Conservation (phyloP, 2,797 vertebrate genomes). For the Phalanger gymnotis region DNA sequence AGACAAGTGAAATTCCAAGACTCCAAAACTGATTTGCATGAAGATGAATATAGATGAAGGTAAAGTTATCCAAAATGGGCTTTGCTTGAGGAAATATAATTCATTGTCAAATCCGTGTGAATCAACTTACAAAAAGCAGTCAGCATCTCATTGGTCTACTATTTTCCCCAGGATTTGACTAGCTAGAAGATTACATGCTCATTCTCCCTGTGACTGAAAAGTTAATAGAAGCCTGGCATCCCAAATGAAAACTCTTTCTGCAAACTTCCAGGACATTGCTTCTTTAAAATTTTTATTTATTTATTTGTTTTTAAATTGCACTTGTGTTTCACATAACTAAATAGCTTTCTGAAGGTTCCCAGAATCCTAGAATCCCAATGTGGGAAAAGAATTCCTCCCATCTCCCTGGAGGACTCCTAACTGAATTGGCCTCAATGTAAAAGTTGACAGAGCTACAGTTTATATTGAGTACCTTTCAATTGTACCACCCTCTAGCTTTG, state of each 20-base stretch:
- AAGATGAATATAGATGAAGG: not conserved
- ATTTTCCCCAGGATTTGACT: not conserved
- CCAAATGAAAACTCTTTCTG: not conserved
- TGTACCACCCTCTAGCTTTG: too few relatives aligned
- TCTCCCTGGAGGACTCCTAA: too few relatives aligned
- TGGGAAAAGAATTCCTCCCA: too few relatives aligned
- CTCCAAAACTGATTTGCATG: not conserved
- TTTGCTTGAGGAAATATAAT: not conserved
- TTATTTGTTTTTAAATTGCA: too few relatives aligned
- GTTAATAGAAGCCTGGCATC: not conserved
- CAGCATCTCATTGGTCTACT: not conserved
- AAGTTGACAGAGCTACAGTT: too few relatives aligned
- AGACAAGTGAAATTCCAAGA: too few relatives aligned
- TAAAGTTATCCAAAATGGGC: not conserved
- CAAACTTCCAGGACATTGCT: not conserved
- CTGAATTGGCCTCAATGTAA: too few relatives aligned
- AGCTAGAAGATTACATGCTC: not conserved
- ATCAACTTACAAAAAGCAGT: not conserved
- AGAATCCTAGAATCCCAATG: too few relatives aligned
- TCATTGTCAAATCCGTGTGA: not conserved
- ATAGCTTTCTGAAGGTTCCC: too few relatives aligned
- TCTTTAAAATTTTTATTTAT: too few relatives aligned
- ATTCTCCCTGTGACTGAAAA: not conserved
- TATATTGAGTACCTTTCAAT: too few relatives aligned
- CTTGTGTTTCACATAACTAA: too few relatives aligned